These are phyloP conservation scores for Synanthedon formicaeformis DNA, from an alignment of 2,888 invertebrate genomes.

Conservation along the genomic window DNA sequence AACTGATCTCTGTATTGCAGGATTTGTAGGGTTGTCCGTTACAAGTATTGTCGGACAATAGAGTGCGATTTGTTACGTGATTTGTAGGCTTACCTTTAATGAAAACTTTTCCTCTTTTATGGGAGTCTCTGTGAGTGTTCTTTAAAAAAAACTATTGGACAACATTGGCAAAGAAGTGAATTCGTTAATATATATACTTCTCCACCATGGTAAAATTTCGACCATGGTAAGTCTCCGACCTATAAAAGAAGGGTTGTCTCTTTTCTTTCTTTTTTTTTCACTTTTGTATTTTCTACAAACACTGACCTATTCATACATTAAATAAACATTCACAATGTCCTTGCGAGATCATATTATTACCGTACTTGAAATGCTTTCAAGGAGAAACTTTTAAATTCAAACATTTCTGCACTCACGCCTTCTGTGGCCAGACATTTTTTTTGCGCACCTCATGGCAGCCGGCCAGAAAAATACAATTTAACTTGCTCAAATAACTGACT, in stretches of 20 bases:
- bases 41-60: background rate
- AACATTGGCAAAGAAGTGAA: too few species aligned
- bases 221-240: too few species aligned
- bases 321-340: background rate
- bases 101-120: background rate
- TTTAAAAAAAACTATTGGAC: too few species aligned
- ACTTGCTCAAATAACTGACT: background rate
- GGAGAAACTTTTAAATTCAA: constrained; percentile 36
- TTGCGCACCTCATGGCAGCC: constrained; percentile 17
- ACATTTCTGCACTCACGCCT: constrained; percentile 46
- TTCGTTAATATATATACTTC: too few species aligned
- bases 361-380: background rate
- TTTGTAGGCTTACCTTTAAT: background rate
- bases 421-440: constrained; percentile 40
- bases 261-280: too few species aligned
- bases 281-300: too few species aligned
- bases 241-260: too few species aligned
- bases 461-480: background rate
- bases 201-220: too few species aligned
- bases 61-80: background rate
- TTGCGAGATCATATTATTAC: background rate
- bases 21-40: background rate
- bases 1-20: constrained; percentile 17
- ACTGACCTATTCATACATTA: background rate
- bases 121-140: too few species aligned